Percentiles rank a stretch among this genome's conserved stretches.
phyloP scores from a whole-genome alignment of 2,888 invertebrate genomes.

The Acanthoscelides obtectus region DNA sequence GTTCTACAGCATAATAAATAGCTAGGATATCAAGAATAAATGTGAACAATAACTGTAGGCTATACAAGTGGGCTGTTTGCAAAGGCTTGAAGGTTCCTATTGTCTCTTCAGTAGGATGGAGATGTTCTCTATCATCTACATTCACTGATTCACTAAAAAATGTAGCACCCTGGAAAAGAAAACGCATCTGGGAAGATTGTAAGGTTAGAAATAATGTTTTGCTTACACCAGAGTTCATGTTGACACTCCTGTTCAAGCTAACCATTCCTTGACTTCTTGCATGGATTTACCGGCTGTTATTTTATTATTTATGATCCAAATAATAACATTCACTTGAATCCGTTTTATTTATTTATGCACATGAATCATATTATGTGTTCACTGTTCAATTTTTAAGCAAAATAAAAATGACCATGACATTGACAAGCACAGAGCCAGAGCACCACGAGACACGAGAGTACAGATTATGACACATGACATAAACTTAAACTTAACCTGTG shows the following conservation, averaged over 20 bases:
- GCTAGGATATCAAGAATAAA: constrained; percentile 41
- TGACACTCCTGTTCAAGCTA: constrained; percentile 37
- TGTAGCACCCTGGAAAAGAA: constrained; percentile 43
- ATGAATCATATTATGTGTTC: too few species aligned
- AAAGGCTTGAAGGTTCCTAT: constrained; percentile 44
- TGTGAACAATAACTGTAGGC: constrained; percentile 37
- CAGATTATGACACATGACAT: too few species aligned
- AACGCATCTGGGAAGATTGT: constrained; percentile 35
- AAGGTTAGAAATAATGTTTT: neutral
- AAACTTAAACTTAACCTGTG: too few species aligned
- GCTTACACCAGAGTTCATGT: constrained; percentile 38
- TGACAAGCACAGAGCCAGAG: too few species aligned
- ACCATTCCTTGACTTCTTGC: constrained; percentile 28
- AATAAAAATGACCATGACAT: too few species aligned
- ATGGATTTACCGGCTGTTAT: neutral
- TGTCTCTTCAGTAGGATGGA: constrained; percentile 43
- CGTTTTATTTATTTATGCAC: too few species aligned
- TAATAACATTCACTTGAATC: too few species aligned
- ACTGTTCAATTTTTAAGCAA: too few species aligned
- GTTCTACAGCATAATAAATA: constrained; percentile 39
- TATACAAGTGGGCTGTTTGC: constrained; percentile 38
- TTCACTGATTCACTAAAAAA: constrained; percentile 46
- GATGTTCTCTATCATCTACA: constrained; percentile 42
- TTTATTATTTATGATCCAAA: neutral
- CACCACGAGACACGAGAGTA: too few species aligned